Conservation (phyloP, 2,888 invertebrate species). For the Subacronicta megacephala region DNA sequence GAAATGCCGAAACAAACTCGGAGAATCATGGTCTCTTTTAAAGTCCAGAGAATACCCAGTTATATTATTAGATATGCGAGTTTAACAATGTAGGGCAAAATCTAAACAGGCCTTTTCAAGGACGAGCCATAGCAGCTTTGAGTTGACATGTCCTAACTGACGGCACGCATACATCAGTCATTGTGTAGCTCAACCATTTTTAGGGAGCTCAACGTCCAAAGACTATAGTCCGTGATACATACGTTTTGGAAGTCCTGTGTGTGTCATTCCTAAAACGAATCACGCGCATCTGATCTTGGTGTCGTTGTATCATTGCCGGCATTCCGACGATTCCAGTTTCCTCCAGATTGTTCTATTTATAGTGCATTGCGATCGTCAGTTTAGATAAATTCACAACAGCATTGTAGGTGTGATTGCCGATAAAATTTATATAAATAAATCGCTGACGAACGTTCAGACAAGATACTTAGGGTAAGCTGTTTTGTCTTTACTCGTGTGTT, state of each 20-base stretch:
- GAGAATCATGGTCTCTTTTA: too few species aligned
- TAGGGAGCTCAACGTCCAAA: too few species aligned
- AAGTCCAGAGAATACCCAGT: too few species aligned
- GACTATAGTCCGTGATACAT: too few species aligned
- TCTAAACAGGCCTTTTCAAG: too few species aligned
- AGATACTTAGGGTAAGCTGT: not conserved
- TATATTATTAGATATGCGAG: too few species aligned
- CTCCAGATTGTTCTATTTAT: constrained; percentile 56
- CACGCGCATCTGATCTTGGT: constrained; percentile 23
- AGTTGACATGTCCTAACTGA: too few species aligned
- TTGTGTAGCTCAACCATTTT: too few species aligned
- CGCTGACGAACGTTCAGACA: not conserved
- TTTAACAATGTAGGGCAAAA: too few species aligned
- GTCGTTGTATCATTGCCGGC: constrained; percentile 10
- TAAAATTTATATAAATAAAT: constrained; percentile 25
- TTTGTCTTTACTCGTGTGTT: not conserved
- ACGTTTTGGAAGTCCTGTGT: not conserved
- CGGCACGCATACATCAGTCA: too few species aligned
- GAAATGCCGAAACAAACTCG: too few species aligned
- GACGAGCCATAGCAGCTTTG: too few species aligned
- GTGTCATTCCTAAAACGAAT: constrained; percentile 13
- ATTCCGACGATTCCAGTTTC: constrained; percentile 48
- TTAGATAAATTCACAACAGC: constrained; percentile 27
- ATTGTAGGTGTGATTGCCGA: constrained; percentile 24
- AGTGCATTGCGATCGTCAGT: constrained; percentile 41